phyloP scores from a whole-genome alignment of 2,113 vertebrate species.

The Prolemur simus region DNA sequence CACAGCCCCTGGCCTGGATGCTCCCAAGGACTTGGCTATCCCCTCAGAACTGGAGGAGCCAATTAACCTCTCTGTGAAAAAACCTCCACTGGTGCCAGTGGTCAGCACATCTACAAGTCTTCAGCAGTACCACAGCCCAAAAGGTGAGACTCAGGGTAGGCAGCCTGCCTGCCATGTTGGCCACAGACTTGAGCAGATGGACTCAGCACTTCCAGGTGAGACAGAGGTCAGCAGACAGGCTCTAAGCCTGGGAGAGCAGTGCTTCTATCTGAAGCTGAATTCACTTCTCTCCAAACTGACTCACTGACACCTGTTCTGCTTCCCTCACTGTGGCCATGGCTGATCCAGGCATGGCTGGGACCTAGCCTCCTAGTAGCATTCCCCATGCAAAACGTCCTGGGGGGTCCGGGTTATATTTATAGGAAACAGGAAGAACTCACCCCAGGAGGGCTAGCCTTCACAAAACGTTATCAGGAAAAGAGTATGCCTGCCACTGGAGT shows the following conservation, averaged over 20 bases:
- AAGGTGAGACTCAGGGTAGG: constrained; percentile 77
- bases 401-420: background rate
- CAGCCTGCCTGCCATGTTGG: background rate
- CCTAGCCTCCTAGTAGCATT: background rate
- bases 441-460: background rate
- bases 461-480: background rate
- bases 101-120: constrained; percentile 62
- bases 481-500: background rate
- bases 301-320: background rate
- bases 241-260: background rate
- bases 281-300: background rate
- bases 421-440: background rate
- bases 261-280: background rate
- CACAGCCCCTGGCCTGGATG: constrained; percentile 54
- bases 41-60: constrained; percentile 87
- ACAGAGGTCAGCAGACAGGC: background rate
- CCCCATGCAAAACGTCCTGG: background rate
- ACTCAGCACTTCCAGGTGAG: background rate
- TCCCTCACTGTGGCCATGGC: background rate
- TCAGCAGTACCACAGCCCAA: constrained; percentile 74
- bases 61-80: constrained; percentile 88
- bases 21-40: constrained; percentile 79
- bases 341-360: background rate
- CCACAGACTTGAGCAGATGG: background rate
- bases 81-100: constrained; percentile 67